These are phyloP conservation scores for Orbicella faveolata DNA, from an alignment of 64 coral and sea anemone species.

Conservation along the genomic window DNA sequence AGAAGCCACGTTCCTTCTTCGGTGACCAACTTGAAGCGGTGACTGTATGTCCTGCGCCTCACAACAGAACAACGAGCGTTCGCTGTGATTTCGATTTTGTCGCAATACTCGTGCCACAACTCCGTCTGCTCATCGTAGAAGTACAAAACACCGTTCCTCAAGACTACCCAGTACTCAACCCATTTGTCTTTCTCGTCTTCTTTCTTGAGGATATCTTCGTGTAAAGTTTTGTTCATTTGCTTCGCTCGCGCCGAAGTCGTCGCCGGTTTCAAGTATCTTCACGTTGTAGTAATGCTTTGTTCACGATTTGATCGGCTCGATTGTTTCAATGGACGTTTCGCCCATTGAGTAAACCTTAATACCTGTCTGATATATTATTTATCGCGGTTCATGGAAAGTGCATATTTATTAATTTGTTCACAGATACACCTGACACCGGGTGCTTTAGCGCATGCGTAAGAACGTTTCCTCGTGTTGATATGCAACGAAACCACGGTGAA, in stretches of 20 bases:
- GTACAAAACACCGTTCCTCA: slow-evolving; percentile 26
- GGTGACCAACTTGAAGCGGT: slow-evolving; percentile 72
- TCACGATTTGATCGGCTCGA: not conserved
- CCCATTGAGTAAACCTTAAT: slow-evolving; percentile 7
- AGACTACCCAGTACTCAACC: slow-evolving; percentile 52
- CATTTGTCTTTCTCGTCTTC: slow-evolving; percentile 36
- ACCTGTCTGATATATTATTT: not conserved
- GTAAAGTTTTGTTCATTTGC: slow-evolving; percentile 20
- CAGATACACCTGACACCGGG: not conserved
- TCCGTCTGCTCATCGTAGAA: slow-evolving; percentile 54
- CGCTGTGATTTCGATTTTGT: slow-evolving; percentile 58
- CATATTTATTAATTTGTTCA: not conserved
- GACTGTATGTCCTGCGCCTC: slow-evolving; percentile 73
- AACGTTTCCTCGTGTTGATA: not conserved
- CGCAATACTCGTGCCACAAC: slow-evolving; percentile 50
- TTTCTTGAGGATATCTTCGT: slow-evolving; percentile 60
- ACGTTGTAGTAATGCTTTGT: not conserved
- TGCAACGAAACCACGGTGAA: too few species aligned
- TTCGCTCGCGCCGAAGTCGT: not conserved
- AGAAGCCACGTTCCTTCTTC: slow-evolving; percentile 46
- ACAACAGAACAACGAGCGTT: slow-evolving; percentile 58
- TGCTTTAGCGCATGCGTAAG: not conserved
- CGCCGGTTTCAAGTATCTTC: not conserved
- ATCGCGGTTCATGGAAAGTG: not conserved
- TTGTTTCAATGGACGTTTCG: slow-evolving; percentile 5